Conservation (phyloP, 2,113 vertebrate genomes). For the Stigmatopora argus region DNA sequence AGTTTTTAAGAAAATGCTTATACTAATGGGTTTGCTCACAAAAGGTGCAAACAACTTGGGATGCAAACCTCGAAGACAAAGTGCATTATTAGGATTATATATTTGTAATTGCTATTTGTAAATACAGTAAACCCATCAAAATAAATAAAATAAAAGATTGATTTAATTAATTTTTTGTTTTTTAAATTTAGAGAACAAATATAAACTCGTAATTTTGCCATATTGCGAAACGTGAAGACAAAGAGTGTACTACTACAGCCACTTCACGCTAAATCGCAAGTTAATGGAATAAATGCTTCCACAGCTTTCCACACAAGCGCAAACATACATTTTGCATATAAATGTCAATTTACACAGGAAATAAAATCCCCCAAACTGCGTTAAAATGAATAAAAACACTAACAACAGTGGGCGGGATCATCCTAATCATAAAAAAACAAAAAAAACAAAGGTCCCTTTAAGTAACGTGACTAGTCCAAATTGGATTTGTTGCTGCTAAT, state of each 20-base stretch:
- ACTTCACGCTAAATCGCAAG: neutral
- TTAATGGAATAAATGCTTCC: neutral
- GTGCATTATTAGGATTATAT: too few relatives aligned
- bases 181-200: too few relatives aligned
- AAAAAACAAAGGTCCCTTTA: slow-evolving; percentile 46
- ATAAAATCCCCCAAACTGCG: slow-evolving; percentile 61
- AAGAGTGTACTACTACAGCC: neutral
- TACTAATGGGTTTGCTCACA: slow-evolving; percentile 6
- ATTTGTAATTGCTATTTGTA: too few relatives aligned
- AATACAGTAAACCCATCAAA: too few relatives aligned
- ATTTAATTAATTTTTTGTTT: too few relatives aligned
- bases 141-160: too few relatives aligned
- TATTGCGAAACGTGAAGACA: neutral
- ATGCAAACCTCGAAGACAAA: neutral
- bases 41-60: slow-evolving; percentile 20
- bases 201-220: too few relatives aligned
- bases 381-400: slow-evolving; percentile 61
- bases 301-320: slow-evolving; percentile 6
- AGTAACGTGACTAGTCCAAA: slow-evolving; percentile 35
- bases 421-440: slow-evolving; percentile 1
- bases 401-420: slow-evolving; percentile 38
- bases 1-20: too few relatives aligned
- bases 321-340: slow-evolving; percentile 43
- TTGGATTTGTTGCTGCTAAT: slow-evolving; percentile 34
- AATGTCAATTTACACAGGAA: slow-evolving; percentile 64